Evolutionary conservation across 2,888 invertebrate genomes (phyloP).

Genomic region (Augochlorella aurata): DNA sequence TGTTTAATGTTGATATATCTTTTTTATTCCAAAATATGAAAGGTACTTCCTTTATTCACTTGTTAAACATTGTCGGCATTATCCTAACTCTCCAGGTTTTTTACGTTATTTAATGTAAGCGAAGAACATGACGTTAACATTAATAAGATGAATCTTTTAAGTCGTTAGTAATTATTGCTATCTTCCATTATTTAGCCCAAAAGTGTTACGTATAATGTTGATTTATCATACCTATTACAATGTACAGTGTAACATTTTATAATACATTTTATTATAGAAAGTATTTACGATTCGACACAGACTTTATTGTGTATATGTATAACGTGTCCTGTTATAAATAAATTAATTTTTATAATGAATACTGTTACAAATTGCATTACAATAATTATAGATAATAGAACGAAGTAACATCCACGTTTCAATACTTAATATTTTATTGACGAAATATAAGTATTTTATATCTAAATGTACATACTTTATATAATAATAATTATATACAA

Average conservation of each 20-base stretch:
- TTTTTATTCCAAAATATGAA: not conserved
- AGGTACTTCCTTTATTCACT: not conserved
- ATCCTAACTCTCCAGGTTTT: not conserved
- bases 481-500: slow-evolving; percentile 36
- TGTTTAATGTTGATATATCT: not conserved
- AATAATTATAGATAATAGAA: not conserved
- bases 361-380: slow-evolving; percentile 5
- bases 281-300: slow-evolving; percentile 13
- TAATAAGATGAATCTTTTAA: slow-evolving; percentile 5
- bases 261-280: slow-evolving; percentile 10
- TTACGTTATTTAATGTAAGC: not conserved
- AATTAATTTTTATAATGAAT: slow-evolving; percentile 41
- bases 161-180: slow-evolving; percentile 33
- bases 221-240: slow-evolving; percentile 32
- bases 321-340: slow-evolving; percentile 45
- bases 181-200: slow-evolving; percentile 15
- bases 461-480: slow-evolving; percentile 35
- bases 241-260: slow-evolving; percentile 46
- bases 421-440: slow-evolving; percentile 32
- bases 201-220: slow-evolving; percentile 29
- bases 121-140: slow-evolving; percentile 15
- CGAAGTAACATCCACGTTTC: not conserved
- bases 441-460: slow-evolving; percentile 34
- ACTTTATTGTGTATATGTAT: slow-evolving; percentile 48
- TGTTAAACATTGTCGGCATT: not conserved